Conservation (phyloP, 2,113 vertebrate genomes). For the Caloenas nicobarica region DNA sequence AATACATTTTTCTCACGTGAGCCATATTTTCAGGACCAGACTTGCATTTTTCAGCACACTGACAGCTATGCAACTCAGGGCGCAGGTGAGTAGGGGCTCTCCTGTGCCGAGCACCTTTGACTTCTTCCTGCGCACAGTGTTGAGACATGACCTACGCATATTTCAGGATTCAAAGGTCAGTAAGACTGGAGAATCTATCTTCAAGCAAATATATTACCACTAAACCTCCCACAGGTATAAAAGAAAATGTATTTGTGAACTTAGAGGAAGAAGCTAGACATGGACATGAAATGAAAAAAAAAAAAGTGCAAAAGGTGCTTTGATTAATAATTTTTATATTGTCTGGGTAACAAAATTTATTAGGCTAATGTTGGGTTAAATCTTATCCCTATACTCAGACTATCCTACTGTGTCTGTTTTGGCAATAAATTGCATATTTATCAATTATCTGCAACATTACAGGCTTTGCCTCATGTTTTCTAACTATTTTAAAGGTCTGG, state of each 20-base stretch:
- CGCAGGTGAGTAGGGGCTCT: background rate
- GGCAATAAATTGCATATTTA: background rate
- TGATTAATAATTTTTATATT: background rate
- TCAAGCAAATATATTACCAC: background rate
- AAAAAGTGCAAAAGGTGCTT: background rate
- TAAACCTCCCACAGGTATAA: background rate
- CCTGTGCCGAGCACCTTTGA: background rate
- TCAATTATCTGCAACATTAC: background rate
- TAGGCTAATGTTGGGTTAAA: background rate
- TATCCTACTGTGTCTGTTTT: background rate
- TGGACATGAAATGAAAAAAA: background rate
- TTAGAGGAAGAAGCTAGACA: background rate
- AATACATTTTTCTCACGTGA: conserved; percentile 9
- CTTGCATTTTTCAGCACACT: background rate
- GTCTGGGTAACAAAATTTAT: background rate
- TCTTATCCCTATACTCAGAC: background rate
- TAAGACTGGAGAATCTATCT: background rate
- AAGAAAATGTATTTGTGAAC: background rate
- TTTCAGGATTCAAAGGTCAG: background rate
- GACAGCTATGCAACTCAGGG: background rate
- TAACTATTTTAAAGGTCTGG: background rate
- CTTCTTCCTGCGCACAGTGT: background rate
- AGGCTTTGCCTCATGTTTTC: background rate
- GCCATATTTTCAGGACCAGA: conserved; percentile 1
- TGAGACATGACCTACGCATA: background rate